Base-by-base conservation (phyloP, 2,888 invertebrate species). In the Drosophila limbata region DNA sequence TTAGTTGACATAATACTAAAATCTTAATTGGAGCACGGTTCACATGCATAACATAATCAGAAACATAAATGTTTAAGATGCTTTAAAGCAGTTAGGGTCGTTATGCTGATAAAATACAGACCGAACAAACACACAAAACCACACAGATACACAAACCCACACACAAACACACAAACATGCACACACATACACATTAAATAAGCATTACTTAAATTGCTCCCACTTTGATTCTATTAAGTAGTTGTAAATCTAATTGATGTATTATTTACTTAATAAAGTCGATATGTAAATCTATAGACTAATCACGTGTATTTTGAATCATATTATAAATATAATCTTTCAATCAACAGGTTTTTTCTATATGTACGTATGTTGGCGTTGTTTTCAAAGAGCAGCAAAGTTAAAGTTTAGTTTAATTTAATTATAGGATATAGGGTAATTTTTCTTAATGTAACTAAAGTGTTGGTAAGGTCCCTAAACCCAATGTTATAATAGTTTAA, bases 261-360 rank as follows among this genome's bases (percentile, higher is more conserved):
- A 76, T 66, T 71, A 74, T 70, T 55, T 28, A 31, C 60, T 50
- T 57, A 77, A 67, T 60, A 60, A 75, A 56, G n/a, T 62, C 47
- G 31, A 53, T 45, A 44, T 68, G 62, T 69, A 74, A 69, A 51
- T 60, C 45, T n/a, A 61, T 61, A 25, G 45, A 37, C 25, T 25
- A 13, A 15, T 13, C 15, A n/a, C 10, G 28, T 9, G 9, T 13
- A 28, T 28, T 28, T 25, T 25, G 5, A 25, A 25, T 25, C 25
- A 28, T 8, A 28, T 15, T 15, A 31, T 31, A 25, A 9, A 8
- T 15, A n/a, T 13, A n/a, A 13, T 37, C 4, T n/a, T 37, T 11
- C n/a, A 37, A 15, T 40, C 11, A 17, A 42, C 11, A 19, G 11
- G 11, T 5, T 11, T 17, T 19, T 19, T 42, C 17, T 4, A 17